Evolutionary conservation across 1,140 invertebrate genomes (phyloP), one percentile per base, ranked within the genome.

Genomic region (Drosophila mauritiana): DNA sequence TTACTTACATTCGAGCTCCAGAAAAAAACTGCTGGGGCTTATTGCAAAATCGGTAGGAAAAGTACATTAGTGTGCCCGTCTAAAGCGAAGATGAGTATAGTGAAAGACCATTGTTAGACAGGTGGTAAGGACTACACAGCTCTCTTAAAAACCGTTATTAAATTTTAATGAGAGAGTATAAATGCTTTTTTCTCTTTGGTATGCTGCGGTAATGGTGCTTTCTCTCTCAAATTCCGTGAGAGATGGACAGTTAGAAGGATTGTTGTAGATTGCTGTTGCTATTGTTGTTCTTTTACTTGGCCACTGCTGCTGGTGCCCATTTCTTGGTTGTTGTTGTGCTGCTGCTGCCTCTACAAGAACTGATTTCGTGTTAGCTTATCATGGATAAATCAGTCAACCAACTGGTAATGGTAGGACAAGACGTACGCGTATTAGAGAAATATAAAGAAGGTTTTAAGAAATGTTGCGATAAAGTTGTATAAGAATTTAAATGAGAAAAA

Each of bases 361-460:
- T 89, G 73, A 67, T 89, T 81, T 63, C 63, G 62, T 37, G 73
- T 83, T 53, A 53, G 76, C 72, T 88, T 88, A 88, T 88, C 80
- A 89, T 84, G 55, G 58, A 75, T 55, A 78, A 80, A 84, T 88
- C 84, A 89, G 84, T 88, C 82, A 89, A 80, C 82, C 73, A 72
- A 58, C 69, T 64, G 73, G 78, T 80, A 89, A 89, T 67, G 73
- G 64, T 68, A 77, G 67, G 64, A 53, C 70, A 58, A 80, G 85
- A 80, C 64, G 80, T 88, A 49, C 37, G 46, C 46, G 55, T 52
- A 36, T 62, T 63, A 46, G 37, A 22, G 34, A 25, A 37, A 46
- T 22, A 69, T 37, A 49, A 17, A 36, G 4, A 53, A 25, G 58
- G 39, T 48, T 58, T 31, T 4, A 17, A 25, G 7, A 36, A 4